A percentile compares a stretch with the other conserved stretches of the same genome.
phyloP scores from a whole-genome alignment of 1,140 invertebrate genomes.

The Anthonomus grandis region DNA sequence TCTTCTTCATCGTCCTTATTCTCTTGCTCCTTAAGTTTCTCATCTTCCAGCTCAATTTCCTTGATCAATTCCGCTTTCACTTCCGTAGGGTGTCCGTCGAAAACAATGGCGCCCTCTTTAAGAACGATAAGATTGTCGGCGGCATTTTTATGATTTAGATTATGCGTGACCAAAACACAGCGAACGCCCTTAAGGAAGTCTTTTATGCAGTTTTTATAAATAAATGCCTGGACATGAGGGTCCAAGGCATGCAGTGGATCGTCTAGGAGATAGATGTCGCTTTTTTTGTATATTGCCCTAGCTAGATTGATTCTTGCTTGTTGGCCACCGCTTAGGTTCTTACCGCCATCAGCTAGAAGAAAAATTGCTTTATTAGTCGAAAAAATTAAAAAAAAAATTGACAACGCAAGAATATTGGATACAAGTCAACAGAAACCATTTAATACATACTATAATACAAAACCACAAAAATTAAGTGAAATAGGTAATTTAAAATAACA shows the following conservation, averaged over 20 bases:
- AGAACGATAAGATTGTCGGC: slow-evolving; percentile 32
- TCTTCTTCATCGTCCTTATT: slow-evolving; percentile 15
- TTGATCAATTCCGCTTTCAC: slow-evolving; percentile 23
- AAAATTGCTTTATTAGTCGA: no score
- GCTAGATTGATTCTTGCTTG: slow-evolving; percentile 87
- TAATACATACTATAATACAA: no score
- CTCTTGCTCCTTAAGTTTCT: slow-evolving; percentile 2
- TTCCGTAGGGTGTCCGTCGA: slow-evolving; percentile 17
- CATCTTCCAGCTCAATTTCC: slow-evolving; percentile 14
- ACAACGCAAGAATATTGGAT: no score
- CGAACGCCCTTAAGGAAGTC: slow-evolving; percentile 69
- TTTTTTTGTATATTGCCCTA: slow-evolving; percentile 74
- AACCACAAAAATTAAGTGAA: no score
- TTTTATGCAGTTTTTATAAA: slow-evolving; percentile 71
- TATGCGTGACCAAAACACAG: slow-evolving; percentile 74
- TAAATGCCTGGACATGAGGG: slow-evolving; percentile 72
- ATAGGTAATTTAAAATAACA: no score
- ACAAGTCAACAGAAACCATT: no score
- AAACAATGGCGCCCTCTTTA: slow-evolving; percentile 25
- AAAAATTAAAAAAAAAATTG: no score
- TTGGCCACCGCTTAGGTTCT: slow-evolving; percentile 80
- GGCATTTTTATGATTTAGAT: slow-evolving; percentile 45
- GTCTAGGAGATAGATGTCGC: slow-evolving; percentile 77
- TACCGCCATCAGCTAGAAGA: slow-evolving; percentile 71
- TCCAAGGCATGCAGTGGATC: slow-evolving; percentile 83